These are phyloP conservation scores for Mamestra configurata DNA, from an alignment of 1,140 invertebrate genomes.

Conservation along the genomic window DNA sequence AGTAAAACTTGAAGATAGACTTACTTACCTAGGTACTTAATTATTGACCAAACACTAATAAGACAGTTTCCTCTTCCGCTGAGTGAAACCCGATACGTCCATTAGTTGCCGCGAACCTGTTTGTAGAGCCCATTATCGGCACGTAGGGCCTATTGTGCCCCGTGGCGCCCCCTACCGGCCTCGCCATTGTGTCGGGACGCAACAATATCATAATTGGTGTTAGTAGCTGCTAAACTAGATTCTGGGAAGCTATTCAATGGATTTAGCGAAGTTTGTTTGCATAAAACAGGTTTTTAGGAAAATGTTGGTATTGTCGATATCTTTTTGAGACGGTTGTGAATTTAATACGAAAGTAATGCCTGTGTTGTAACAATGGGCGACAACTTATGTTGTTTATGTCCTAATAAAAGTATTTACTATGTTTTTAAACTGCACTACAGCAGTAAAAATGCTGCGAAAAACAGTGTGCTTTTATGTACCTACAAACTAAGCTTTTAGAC, in stretches of 20 bases:
- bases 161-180: background rate
- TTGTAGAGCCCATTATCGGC: background rate
- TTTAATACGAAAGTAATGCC: too few species aligned
- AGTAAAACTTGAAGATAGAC: too few species aligned
- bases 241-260: background rate
- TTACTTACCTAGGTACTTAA: background rate
- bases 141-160: background rate
- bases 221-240: background rate
- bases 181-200: background rate
- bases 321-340: too few species aligned
- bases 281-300: too few species aligned
- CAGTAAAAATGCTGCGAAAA: too few species aligned
- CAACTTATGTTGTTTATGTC: too few species aligned
- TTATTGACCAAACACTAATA: background rate
- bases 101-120: conserved; percentile 5
- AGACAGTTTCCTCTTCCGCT: background rate
- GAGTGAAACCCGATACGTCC: background rate
- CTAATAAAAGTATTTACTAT: too few species aligned
- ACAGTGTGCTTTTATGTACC: too few species aligned
- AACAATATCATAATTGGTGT: background rate
- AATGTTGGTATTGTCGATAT: too few species aligned
- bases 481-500: too few species aligned
- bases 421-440: too few species aligned
- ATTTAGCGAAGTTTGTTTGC: background rate
- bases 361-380: too few species aligned